Base-by-base conservation (phyloP, 2,888 invertebrate species). In the Temnothorax ravouxi region DNA sequence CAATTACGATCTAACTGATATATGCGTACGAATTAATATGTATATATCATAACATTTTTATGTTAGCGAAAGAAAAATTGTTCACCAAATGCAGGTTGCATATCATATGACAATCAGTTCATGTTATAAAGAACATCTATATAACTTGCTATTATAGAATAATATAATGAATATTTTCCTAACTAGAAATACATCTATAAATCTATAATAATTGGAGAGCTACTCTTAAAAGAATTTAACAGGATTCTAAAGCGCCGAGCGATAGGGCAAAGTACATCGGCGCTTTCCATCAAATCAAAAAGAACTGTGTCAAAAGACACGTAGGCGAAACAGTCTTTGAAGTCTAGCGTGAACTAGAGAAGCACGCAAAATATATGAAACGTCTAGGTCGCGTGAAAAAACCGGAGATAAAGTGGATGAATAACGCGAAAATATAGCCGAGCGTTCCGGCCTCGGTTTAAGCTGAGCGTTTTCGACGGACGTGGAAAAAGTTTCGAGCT, bases 221-320 rank as follows among this genome's bases (percentile, higher is more conserved):
- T 21, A 76, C 1, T 41, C 13, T 41, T 41, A 47, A 47, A 47
- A 15, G 1, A 47, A 47, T 47, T 15, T 47, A 15, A 47, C 15
- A 9, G 15, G 2, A 64, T 61, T 77, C 25, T 72, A 83, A 84
- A 86, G 75, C 69, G 77, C 56, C 67, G 8, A 21, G 84, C 75
- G 85, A 69, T 64, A 29, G 38, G 6, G 1, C 44, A 44, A 67
- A 79, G 34, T 56, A 69, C 44, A 56, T 62, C 29, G 21, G 38
- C 56, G 54, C 80, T 67, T 74, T 83, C 85, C 90, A 92, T 92
- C 91, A 92, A 93, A 93, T 93, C 92, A 93, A 94, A 94, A 94
- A 92, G 92, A 91, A 94, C 92, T 93, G 91, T 93, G 92, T 94
- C 94, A 94, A 93, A 94, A 93, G 84, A 81, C 59, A 85, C 75